Conservation (phyloP, 2,888 invertebrate species). For the Campaea margaritaria region DNA sequence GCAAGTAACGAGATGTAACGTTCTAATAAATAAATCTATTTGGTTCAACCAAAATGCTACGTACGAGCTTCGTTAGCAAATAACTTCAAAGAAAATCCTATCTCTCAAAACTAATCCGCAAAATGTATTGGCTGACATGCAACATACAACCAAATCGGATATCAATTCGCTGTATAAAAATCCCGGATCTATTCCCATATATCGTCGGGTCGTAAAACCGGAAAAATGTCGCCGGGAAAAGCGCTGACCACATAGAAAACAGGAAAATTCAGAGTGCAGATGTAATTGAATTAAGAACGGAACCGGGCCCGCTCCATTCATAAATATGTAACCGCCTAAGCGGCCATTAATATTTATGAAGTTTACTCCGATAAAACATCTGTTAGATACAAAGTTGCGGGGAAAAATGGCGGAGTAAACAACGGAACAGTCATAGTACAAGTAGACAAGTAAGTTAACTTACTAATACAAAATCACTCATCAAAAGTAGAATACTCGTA, state of each 20-base stretch:
- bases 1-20: too few relatives aligned
- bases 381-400: slow-evolving; percentile 7
- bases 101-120: not conserved
- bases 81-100: too few relatives aligned
- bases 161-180: slow-evolving; percentile 24
- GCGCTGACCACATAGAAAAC: slow-evolving; percentile 31
- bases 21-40: too few relatives aligned
- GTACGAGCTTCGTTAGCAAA: too few relatives aligned
- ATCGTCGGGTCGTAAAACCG: slow-evolving; percentile 27
- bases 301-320: slow-evolving; percentile 34
- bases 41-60: too few relatives aligned
- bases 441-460: too few relatives aligned
- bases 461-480: too few relatives aligned
- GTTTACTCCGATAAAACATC: slow-evolving; percentile 23
- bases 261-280: slow-evolving; percentile 37
- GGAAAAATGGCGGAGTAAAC: slow-evolving; percentile 2
- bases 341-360: slow-evolving; percentile 43
- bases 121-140: not conserved
- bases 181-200: slow-evolving; percentile 19
- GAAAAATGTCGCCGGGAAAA: slow-evolving; percentile 36
- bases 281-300: slow-evolving; percentile 43
- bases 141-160: slow-evolving; percentile 4
- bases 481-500: too few relatives aligned
- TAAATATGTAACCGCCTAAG: slow-evolving; percentile 43
- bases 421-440: not conserved